Percentiles rank a stretch among this genome's conserved stretches.
phyloP scores from a whole-genome alignment of 2,113 vertebrate species.

The Propithecus coquereli region DNA sequence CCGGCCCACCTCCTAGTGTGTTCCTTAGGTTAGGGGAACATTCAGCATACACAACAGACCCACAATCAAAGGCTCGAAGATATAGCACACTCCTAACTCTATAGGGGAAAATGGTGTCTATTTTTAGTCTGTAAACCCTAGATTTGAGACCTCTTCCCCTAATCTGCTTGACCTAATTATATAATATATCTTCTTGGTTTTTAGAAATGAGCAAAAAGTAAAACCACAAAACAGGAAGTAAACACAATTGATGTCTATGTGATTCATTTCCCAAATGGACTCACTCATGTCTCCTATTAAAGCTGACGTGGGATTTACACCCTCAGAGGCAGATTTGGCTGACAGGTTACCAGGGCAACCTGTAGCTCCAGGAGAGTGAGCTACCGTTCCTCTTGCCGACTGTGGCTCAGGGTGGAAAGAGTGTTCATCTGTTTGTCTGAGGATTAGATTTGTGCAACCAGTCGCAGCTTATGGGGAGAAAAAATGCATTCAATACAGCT shows the following conservation, averaged over 20 bases:
- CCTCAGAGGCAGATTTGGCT: neutral
- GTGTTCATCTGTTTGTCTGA: neutral
- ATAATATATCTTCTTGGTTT: neutral
- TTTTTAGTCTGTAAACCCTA: neutral
- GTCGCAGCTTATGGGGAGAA: neutral
- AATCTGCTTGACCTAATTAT: neutral
- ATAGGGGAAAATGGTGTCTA: neutral
- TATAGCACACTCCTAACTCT: neutral
- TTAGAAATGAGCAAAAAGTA: neutral
- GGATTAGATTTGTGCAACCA: neutral
- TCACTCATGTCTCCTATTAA: neutral
- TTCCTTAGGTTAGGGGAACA: neutral
- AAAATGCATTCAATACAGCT: neutral
- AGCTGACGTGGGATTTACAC: neutral
- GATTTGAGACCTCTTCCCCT: neutral
- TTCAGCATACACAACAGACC: neutral
- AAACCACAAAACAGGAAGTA: neutral
- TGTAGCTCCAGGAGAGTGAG: neutral
- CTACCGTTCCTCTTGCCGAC: neutral
- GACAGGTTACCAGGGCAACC: constrained; percentile 48
- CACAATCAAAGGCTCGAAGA: neutral
- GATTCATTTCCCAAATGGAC: neutral
- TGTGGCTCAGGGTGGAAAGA: neutral
- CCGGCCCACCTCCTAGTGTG: neutral
- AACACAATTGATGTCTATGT: neutral